Evolutionary conservation across 2,888 invertebrate species (phyloP), one percentile per base, ranked within the genome.

Genomic region (Drosophila borborema): DNA sequence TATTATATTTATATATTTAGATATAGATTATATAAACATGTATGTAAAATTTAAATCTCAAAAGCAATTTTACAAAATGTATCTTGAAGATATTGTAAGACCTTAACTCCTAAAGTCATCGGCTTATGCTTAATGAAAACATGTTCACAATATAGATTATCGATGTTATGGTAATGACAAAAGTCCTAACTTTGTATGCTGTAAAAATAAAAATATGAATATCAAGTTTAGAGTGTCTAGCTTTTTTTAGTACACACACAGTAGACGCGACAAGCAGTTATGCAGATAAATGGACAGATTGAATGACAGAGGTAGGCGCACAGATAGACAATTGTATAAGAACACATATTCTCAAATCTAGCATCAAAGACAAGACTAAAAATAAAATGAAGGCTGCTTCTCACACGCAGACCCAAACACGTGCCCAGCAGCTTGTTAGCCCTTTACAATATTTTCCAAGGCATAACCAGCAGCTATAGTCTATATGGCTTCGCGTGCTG

Each of bases 401-500:
- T 2, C 18, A 28, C 20, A n/a, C n/a, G n/a, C 43, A 10, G 10
- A 23, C 4, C 4, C 23, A 23, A 23, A 23, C 53, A 4, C 20
- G 20, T 20, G 23, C n/a, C 2, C 18, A 8, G 18, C 12, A 8
- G 12, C 7, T 18, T 12, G 8, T 16, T 43, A 58, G 10, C n/a
- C 45, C 10, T 20, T 34, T 10, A 1, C 31, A n/a, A 45, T 8
- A 4, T 2, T 34, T 16, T 12, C 4, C 20, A 20, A 34, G 31
- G 55, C 23, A 23, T 28, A n/a, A 12, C 14, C 18, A 48, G 8
- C 3, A 38, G 5, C 46, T 34, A 46, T 38, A n/a, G 31, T 10
- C n/a, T 41, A 18, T 55, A 36, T 5, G 64, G 64, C 56, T 49
- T 67, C 55, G 28, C 16, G 4, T 12, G 41, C 56, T 62, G 61